Evolutionary conservation across 2,797 vertebrate genomes (phyloP), one percentile per base, ranked within the genome.

Genomic region (Eulemur mongoz): DNA sequence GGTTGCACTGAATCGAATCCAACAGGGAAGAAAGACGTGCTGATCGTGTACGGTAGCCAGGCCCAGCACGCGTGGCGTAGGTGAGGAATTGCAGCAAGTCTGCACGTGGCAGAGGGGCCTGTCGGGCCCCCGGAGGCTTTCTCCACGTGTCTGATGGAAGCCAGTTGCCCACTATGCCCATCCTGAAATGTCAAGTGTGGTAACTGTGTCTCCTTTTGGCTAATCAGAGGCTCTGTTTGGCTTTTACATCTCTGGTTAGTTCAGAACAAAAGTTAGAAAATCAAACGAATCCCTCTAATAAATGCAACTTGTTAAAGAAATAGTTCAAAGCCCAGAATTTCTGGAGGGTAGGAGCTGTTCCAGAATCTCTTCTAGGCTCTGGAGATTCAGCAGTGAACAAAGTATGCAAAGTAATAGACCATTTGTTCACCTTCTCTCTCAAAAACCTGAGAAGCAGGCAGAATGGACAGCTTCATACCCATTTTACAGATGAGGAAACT

Each of bases 231-330:
- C 59, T 70, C 48, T 35, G 45, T 65, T 32, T 52, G 59, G n/a
- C 52, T 50, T 92, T 81, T 45, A 11, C 4, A 17, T 43, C 40
- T 84, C 61, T 50, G 70, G 54, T 92, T 45, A 57, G 6, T 65
- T 97, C 54, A 69, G 43, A 76, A 70, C 57, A 72, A 61, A 96
- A 67, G 75, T 48, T 80, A 89, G 59, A 73, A 84, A 87, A 88
- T 63, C 54, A 70, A 57, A 84, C 38, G 38, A 63, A 57, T 69
- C 14, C 30, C 59, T 75, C 50, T 67, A 50, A 82, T 79, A 94
- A 84, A 70, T 65, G 54, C 75, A 48, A 38, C 50, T 80, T 81
- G 15, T 75, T 69, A 80, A 67, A 89, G 79, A 89, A 81, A n/a
- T 25, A 75, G 73, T 67, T 92, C 18, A 84, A 52, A 81, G 50